Conservation (phyloP, 1,140 invertebrate genomes). For the Sipha flava region DNA sequence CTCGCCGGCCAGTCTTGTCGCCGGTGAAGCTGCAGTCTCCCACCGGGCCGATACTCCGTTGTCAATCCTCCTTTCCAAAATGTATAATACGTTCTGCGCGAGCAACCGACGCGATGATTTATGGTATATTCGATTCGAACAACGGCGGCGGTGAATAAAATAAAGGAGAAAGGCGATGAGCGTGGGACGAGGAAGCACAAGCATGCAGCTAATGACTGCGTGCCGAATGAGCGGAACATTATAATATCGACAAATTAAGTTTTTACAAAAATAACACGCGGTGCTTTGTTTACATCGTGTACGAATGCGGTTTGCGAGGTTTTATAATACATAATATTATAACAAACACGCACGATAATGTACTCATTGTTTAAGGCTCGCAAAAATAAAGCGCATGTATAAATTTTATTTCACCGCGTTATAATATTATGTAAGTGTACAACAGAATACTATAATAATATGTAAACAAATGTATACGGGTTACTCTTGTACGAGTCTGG, state of each 20-base stretch:
- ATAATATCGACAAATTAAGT: neutral
- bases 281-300: too few species aligned
- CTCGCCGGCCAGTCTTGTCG: neutral
- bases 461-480: too few species aligned
- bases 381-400: too few species aligned
- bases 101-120: neutral
- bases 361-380: too few species aligned
- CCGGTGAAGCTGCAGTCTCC: neutral
- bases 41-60: neutral
- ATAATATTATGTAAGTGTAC: too few species aligned
- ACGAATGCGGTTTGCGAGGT: neutral
- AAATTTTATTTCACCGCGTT: too few species aligned
- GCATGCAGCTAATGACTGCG: neutral
- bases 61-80: neutral
- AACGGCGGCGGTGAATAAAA: neutral
- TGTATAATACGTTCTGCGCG: too few species aligned
- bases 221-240: neutral
- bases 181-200: slow-evolving; percentile 8
- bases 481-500: too few species aligned
- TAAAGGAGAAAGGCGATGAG: slow-evolving; percentile 11
- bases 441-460: too few species aligned
- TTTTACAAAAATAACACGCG: too few species aligned
- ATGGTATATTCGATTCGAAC: neutral
- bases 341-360: too few species aligned
- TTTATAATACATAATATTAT: too few species aligned